phyloP scores from a whole-genome alignment of 2,113 vertebrate species.

The Scopus umbretta region DNA sequence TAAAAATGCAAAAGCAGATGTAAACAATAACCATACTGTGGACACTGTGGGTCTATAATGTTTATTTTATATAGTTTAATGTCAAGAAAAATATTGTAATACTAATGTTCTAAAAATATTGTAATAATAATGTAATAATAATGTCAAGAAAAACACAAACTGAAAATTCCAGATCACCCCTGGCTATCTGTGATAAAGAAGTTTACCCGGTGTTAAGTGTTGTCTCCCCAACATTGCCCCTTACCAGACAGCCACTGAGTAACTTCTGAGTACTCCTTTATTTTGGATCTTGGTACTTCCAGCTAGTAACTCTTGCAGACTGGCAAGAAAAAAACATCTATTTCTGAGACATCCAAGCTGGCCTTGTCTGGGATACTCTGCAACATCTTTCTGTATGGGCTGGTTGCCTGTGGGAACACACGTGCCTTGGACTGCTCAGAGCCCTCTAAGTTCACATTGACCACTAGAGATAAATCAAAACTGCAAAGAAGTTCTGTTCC shows the following conservation, averaged over 20 bases:
- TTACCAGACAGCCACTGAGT: background rate
- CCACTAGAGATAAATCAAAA: background rate
- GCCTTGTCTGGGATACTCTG: background rate
- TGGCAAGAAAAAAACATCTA: background rate
- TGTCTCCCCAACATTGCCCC: background rate
- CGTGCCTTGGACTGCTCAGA: background rate
- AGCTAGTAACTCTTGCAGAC: background rate
- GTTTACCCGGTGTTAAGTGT: background rate
- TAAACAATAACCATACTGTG: background rate
- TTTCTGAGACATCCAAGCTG: background rate
- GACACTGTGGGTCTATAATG: background rate
- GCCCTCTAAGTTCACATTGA: background rate
- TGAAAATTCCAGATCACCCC: background rate
- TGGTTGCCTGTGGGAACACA: background rate
- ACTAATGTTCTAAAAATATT: no score
- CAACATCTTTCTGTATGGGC: background rate
- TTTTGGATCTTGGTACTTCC: background rate
- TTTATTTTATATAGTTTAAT: background rate
- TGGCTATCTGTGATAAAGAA: background rate
- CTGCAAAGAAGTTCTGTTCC: background rate
- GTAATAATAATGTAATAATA: no score
- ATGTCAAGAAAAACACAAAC: background rate
- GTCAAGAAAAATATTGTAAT: background rate
- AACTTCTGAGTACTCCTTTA: background rate
- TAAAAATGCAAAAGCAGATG: background rate